phyloP scores from a whole-genome alignment of 2,797 vertebrate genomes.

The Crocodylus rhombifer region DNA sequence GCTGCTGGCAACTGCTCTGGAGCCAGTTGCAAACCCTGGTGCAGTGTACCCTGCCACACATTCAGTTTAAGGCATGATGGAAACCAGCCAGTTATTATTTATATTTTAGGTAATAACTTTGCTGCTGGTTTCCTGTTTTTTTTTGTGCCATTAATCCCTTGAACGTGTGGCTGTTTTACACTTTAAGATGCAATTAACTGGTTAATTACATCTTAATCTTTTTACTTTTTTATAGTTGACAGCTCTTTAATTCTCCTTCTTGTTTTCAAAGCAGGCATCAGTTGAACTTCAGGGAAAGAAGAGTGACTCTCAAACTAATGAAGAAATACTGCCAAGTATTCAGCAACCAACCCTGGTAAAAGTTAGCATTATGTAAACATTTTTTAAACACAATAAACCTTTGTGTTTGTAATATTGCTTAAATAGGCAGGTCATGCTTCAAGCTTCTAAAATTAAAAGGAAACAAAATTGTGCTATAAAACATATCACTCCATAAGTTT shows the following conservation, averaged over 20 bases:
- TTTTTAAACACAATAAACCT: slow-evolving; percentile 62
- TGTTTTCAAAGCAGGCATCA: background rate
- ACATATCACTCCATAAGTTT: slow-evolving; percentile 44
- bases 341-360: slow-evolving; percentile 42
- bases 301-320: background rate
- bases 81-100: no score
- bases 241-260: slow-evolving; percentile 18
- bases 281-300: slow-evolving; percentile 32
- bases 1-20: no score
- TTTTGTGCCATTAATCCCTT: no score
- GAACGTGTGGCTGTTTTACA: no score
- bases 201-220: background rate
- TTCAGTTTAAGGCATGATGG: no score
- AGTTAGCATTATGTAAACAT: slow-evolving; percentile 66
- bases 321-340: slow-evolving; percentile 31
- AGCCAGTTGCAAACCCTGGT: no score
- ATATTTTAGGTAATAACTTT: no score
- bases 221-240: background rate
- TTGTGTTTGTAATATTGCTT: slow-evolving; percentile 61
- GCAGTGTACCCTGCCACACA: no score
- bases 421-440: slow-evolving; percentile 63
- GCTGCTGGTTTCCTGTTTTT: no score
- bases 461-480: slow-evolving; percentile 32
- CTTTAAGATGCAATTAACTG: no score
- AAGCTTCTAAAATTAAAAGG: slow-evolving; percentile 56